phyloP scores from a whole-genome alignment of 2,888 invertebrate species.

The Melanophora roralis region DNA sequence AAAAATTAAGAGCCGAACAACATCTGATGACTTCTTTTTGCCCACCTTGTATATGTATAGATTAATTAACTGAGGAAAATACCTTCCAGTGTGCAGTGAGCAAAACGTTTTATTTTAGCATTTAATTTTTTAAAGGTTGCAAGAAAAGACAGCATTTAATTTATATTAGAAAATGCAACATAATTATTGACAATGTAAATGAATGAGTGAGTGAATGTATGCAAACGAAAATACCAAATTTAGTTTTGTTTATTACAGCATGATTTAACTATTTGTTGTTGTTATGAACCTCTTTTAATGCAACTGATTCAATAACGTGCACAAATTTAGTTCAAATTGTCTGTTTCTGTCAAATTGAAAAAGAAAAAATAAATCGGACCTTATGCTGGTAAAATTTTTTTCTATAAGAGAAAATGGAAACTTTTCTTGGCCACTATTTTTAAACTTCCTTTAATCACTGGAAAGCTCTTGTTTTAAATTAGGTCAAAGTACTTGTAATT shows the following conservation, averaged over 20 bases:
- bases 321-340: slow-evolving; percentile 31
- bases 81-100: too few relatives aligned
- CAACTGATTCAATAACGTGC: slow-evolving; percentile 33
- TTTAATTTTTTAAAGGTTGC: too few relatives aligned
- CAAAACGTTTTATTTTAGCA: too few relatives aligned
- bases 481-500: not conserved
- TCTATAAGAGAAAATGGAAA: not conserved
- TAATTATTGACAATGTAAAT: slow-evolving; percentile 26
- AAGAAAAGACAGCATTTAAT: not conserved
- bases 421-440: too few relatives aligned
- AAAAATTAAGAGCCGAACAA: too few relatives aligned
- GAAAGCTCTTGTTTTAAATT: not conserved
- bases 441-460: too few relatives aligned
- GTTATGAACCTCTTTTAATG: not conserved
- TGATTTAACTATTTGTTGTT: slow-evolving; percentile 11
- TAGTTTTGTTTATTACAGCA: slow-evolving; percentile 20
- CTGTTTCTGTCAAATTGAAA: not conserved
- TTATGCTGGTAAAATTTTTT: not conserved
- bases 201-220: not conserved
- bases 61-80: too few relatives aligned
- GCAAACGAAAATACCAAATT: slow-evolving; percentile 22
- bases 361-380: not conserved
- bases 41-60: too few relatives aligned
- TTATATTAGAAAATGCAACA: slow-evolving; percentile 18
- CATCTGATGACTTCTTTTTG: too few relatives aligned